Evolutionary conservation across 2,888 invertebrate species (phyloP), one percentile per base, ranked within the genome.

Genomic region (Zele albiditarsus): DNA sequence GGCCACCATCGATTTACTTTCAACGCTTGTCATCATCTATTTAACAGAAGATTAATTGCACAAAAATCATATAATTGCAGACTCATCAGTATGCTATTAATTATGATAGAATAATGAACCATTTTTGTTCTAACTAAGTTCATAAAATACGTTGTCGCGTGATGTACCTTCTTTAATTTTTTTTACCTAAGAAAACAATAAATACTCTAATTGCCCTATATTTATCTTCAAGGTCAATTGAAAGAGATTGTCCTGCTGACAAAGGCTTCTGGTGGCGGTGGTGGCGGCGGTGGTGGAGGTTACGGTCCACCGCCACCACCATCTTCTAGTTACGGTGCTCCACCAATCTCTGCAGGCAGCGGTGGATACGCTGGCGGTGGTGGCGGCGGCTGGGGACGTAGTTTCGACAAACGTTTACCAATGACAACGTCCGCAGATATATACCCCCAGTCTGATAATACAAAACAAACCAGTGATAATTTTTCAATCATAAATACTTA

Each of bases 331-430:
- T 86, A 87, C 67, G 86, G 86, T 49, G 84, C 85, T 23, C 87
- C 86, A 23, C 86, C 87, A 60, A 73, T 83, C 3, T 82, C 78
- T 28, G 80, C 78, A 23, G 84, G 84, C 1, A 90, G 90, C 0
- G 90, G 90, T 0, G 90, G 88, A 1, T 75, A 75, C 46, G 71
- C 66, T 38, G 66, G 65, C 12, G 86, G 86, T 3, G 90, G 90
- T 0, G 90, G 91, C 0, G 89, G 90, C 10, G 90, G 90, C 10
- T 91, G 91, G 88, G 91, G 91, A 67, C 89, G 91, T 65, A 91
- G 91, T 82, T 91, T 91, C 69, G 89, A 88, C 73, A 84, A 90
- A 74, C 79, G 80, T 14, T 79, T 74, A 10, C 90, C 69, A 87
- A 90, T 78, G 81, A 85, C 68, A 86, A 89, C 28, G 16, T 42